phyloP scores from a whole-genome alignment of 2,888 invertebrate species.

The Gortyna flavago region DNA sequence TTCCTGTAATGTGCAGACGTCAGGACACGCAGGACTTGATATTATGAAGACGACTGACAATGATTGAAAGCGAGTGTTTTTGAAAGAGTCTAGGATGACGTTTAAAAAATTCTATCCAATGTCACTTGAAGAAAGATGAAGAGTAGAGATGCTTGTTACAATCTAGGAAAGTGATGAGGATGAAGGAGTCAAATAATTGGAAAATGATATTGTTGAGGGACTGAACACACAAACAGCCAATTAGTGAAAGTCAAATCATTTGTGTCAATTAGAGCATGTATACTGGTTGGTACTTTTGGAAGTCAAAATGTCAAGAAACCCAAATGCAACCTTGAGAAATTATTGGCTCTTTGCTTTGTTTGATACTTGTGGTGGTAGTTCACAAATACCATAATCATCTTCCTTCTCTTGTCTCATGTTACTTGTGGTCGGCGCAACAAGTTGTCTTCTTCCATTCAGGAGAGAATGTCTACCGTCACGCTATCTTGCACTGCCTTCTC shows the following conservation, averaged over 20 bases:
- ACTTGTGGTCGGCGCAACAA: no score
- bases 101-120: not conserved
- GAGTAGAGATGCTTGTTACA: not conserved
- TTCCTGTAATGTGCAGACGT: no score
- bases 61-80: not conserved
- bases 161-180: not conserved
- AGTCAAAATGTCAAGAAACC: not conserved
- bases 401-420: no score
- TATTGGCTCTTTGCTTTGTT: not conserved
- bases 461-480: no score
- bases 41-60: no score
- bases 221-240: not conserved
- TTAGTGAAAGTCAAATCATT: not conserved
- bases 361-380: not conserved
- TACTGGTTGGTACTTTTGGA: not conserved
- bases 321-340: not conserved
- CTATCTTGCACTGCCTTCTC: no score
- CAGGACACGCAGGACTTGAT: no score
- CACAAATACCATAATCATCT: no score
- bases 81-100: not conserved
- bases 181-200: no score
- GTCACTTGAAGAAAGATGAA: not conserved
- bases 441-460: no score
- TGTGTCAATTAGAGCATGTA: not conserved
- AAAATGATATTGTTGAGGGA: not conserved